Conservation (phyloP, 2,888 invertebrate genomes). For the Dione juno region DNA sequence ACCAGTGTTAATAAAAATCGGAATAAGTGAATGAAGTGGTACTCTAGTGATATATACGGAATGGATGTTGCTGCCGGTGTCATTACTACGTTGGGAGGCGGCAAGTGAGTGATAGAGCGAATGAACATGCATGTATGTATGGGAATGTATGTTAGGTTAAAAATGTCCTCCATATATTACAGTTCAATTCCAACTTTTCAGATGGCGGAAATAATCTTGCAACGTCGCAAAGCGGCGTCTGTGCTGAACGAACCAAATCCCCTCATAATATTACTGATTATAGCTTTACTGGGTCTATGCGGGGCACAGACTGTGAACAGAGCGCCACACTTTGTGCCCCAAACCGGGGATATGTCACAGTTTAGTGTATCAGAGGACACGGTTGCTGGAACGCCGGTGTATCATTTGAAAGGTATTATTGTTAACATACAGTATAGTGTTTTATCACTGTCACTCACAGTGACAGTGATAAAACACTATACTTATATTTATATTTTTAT, state of each 20-base stretch:
- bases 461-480: background rate
- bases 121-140: too few species aligned
- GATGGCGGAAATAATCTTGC: constrained; percentile 79
- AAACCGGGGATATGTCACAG: constrained; percentile 89
- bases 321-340: constrained; percentile 89
- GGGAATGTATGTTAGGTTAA: too few species aligned
- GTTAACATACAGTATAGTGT: too few species aligned
- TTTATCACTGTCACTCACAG: background rate
- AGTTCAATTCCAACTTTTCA: constrained; percentile 47
- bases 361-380: constrained; percentile 90
- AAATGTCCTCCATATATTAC: too few species aligned
- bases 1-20: too few species aligned
- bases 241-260: constrained; percentile 65
- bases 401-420: constrained; percentile 86
- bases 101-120: too few species aligned
- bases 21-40: too few species aligned
- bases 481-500: background rate
- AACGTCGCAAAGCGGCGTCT: constrained; percentile 67
- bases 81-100: too few species aligned
- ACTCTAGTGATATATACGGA: too few species aligned
- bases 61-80: too few species aligned
- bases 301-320: constrained; percentile 85
- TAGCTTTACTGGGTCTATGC: constrained; percentile 59
- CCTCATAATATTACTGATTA: constrained; percentile 62
- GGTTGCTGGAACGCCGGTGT: constrained; percentile 88